Evolutionary conservation across 2,797 vertebrate genomes (phyloP).

Genomic region (Microchirus variegatus): DNA sequence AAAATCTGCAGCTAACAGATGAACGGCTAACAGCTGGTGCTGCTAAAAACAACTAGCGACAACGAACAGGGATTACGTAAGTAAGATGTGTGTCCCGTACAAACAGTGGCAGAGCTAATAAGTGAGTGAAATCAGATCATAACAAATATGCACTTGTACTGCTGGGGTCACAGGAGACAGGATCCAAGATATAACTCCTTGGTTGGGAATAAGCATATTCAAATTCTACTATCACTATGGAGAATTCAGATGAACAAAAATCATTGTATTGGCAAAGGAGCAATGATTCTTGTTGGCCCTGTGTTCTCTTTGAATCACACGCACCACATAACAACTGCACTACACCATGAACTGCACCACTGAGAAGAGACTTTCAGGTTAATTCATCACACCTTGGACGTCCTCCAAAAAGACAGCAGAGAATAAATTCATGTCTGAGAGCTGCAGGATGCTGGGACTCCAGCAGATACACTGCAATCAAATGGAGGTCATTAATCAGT

Average conservation of each 20-base stretch:
- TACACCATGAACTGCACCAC: constrained; percentile 25
- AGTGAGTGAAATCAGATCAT: neutral
- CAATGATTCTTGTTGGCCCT: constrained; percentile 22
- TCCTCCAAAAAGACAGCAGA: constrained; percentile 62
- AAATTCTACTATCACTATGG: neutral
- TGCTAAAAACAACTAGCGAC: too few species aligned
- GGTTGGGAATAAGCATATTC: too few species aligned
- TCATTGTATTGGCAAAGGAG: constrained; percentile 13
- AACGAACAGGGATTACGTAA: too few species aligned
- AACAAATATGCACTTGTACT: too few species aligned
- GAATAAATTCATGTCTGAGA: constrained; percentile 60
- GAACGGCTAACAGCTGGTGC: too few species aligned
- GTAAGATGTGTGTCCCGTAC: constrained; percentile 15
- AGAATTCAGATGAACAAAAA: constrained; percentile 7
- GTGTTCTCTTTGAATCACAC: constrained; percentile 23
- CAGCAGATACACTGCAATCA: constrained; percentile 59
- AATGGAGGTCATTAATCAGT: constrained; percentile 71
- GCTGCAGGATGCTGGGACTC: constrained; percentile 53
- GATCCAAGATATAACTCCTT: too few species aligned
- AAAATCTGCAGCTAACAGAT: too few species aligned
- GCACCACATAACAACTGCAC: constrained; percentile 26
- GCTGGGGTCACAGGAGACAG: too few species aligned
- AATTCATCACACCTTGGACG: constrained; percentile 64
- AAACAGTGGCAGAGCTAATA: neutral
- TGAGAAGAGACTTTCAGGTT: constrained; percentile 37